phyloP scores from a whole-genome alignment of 64 coral and sea anemone genomes.

The Trachythela sp. region DNA sequence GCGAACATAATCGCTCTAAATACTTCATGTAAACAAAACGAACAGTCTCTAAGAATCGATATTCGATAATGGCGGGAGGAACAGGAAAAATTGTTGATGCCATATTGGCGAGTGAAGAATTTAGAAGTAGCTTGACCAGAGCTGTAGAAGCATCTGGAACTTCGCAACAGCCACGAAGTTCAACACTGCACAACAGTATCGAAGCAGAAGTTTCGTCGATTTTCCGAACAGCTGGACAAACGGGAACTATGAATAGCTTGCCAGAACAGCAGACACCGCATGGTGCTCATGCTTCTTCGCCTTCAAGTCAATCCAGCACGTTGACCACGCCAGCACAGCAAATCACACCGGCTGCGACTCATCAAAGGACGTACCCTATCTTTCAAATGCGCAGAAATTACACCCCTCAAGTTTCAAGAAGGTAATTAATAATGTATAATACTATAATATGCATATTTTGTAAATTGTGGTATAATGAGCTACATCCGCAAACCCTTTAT shows the following conservation, averaged over 20 bases:
- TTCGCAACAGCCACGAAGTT: neutral
- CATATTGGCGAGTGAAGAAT: neutral
- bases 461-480: neutral
- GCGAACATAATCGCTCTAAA: no score
- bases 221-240: neutral
- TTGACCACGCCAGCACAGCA: neutral
- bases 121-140: neutral
- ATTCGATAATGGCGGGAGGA: neutral
- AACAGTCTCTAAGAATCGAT: neutral
- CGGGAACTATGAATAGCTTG: neutral
- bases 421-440: neutral
- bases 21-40: no score
- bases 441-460: neutral
- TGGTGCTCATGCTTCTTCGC: neutral
- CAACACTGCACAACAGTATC: neutral
- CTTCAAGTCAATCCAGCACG: neutral
- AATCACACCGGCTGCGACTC: neutral
- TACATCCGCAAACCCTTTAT: neutral
- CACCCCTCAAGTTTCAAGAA: neutral
- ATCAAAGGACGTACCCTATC: neutral
- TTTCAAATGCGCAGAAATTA: neutral
- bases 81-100: slow-evolving; percentile 1
- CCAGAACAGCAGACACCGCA: neutral
- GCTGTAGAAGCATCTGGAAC: neutral
- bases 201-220: neutral